A percentile compares a stretch with the other conserved stretches of the same genome.
Conservation (phyloP, 2,888 invertebrate genomes). For the Scrobipalpa atriplicella region DNA sequence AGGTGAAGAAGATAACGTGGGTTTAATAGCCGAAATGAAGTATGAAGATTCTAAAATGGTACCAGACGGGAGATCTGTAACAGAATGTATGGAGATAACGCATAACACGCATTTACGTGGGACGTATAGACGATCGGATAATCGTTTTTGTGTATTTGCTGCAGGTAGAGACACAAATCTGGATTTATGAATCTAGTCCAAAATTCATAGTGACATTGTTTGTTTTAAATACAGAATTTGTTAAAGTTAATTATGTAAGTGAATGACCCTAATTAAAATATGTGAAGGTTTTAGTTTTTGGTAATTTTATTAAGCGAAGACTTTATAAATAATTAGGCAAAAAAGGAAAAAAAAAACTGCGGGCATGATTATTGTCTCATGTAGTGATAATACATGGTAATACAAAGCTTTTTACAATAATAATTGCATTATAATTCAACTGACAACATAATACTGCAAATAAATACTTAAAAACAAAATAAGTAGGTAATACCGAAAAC, state of each 20-base stretch:
- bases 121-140: constrained; percentile 58
- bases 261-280: too few species aligned
- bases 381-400: too few species aligned
- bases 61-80: constrained; percentile 57
- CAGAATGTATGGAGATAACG: constrained; percentile 66
- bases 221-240: too few species aligned
- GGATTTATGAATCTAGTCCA: not conserved
- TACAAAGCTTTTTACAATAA: too few species aligned
- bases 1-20: not conserved
- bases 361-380: too few species aligned
- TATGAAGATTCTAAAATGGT: constrained; percentile 59
- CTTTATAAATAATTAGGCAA: too few species aligned
- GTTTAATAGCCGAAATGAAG: constrained; percentile 45
- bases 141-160: constrained; percentile 53
- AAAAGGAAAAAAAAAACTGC: too few species aligned
- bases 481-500: too few species aligned
- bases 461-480: too few species aligned
- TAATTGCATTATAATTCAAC: too few species aligned
- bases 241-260: too few species aligned
- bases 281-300: not conserved
- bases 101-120: constrained; percentile 69
- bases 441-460: too few species aligned
- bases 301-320: not conserved
- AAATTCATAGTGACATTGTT: not conserved
- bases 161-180: constrained; percentile 32